Conservation (phyloP, 2,113 vertebrate genomes). For the Gopherus flavomarginatus region DNA sequence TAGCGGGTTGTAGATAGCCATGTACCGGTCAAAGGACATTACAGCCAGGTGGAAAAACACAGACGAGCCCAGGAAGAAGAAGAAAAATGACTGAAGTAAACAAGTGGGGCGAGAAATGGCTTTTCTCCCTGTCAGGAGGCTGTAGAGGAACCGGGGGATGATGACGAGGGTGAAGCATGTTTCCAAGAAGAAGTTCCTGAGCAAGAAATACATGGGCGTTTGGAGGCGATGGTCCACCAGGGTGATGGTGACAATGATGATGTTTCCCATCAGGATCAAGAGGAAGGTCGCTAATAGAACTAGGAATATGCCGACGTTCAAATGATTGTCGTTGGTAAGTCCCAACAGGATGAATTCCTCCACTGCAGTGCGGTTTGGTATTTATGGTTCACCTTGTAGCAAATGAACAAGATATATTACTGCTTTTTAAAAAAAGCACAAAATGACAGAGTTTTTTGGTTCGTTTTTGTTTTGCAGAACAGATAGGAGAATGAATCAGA, state of each 20-base stretch:
- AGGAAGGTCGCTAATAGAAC: constrained; percentile 26
- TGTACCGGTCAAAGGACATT: background rate
- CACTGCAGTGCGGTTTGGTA: constrained; percentile 28
- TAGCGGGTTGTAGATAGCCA: constrained; percentile 52
- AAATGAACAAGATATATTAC: too few relatives aligned
- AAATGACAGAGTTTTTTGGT: too few relatives aligned
- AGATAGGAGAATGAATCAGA: too few relatives aligned
- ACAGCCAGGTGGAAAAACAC: background rate
- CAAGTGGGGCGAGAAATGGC: constrained; percentile 48
- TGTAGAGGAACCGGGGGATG: constrained; percentile 52
- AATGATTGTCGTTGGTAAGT: background rate
- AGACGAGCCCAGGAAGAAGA: background rate
- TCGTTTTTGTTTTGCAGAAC: too few relatives aligned
- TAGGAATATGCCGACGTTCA: constrained; percentile 20
- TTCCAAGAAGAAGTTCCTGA: constrained; percentile 46
- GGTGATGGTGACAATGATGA: constrained; percentile 43
- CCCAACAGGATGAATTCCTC: constrained; percentile 45
- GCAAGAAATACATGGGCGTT: constrained; percentile 51
- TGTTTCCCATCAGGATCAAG: constrained; percentile 43
- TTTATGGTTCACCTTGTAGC: background rate
- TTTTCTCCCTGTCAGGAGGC: constrained; percentile 34
- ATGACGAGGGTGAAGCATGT: constrained; percentile 54
- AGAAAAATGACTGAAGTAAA: constrained; percentile 60
- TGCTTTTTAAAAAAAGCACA: too few relatives aligned
- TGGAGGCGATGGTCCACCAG: constrained; percentile 23